Evolutionary conservation across 1,140 invertebrate genomes (phyloP).

Genomic region (Heliconius hewitsoni): DNA sequence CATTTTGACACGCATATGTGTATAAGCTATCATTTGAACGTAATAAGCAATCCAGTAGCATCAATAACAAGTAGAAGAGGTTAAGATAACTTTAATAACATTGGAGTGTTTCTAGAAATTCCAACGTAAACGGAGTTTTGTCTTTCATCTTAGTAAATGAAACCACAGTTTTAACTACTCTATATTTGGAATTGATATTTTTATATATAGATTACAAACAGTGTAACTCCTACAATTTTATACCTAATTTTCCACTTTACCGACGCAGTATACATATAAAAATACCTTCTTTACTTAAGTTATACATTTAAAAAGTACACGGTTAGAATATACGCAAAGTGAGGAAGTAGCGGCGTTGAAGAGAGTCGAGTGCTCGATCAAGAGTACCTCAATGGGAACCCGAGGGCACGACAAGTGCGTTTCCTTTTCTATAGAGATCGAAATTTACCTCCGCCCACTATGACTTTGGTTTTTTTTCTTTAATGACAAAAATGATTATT

Average conservation of each 20-base stretch:
- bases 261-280: too few species aligned
- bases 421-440: constrained; percentile 19
- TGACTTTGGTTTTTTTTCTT: not conserved
- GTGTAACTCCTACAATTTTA: too few species aligned
- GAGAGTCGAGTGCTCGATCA: not conserved
- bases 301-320: not conserved
- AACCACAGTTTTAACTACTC: too few species aligned
- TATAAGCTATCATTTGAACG: too few species aligned
- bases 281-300: not conserved
- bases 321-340: not conserved
- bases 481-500: not conserved
- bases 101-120: too few species aligned
- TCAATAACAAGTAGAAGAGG: not conserved
- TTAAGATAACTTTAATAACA: too few species aligned
- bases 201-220: too few species aligned
- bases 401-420: not conserved
- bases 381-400: constrained; percentile 9
- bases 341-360: not conserved
- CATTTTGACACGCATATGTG: too few species aligned
- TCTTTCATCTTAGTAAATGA: too few species aligned
- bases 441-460: not conserved
- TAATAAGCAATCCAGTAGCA: not conserved
- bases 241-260: too few species aligned
- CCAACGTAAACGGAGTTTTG: too few species aligned
- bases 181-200: too few species aligned